Evolutionary conservation across 2,888 invertebrate species (phyloP).

Genomic region (Clitarchus hookeri): DNA sequence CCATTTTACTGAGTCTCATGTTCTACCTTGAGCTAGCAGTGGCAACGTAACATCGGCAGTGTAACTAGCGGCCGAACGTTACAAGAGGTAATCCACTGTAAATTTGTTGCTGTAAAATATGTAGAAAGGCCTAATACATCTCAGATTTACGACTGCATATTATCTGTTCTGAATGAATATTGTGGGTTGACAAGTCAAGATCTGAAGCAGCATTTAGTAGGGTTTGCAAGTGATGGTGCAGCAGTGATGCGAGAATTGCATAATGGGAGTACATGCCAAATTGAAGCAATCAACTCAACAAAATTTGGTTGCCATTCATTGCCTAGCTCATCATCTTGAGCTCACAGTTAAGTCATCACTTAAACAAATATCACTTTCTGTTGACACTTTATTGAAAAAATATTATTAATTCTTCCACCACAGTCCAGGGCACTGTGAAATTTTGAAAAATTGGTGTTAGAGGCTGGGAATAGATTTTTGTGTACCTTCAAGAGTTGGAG

Average conservation of each 20-base stretch:
- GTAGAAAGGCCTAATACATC: not conserved
- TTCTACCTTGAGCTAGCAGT: no score
- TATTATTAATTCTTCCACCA: not conserved
- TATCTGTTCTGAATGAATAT: no score
- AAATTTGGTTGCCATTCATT: no score
- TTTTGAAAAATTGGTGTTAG: not conserved
- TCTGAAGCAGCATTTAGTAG: not conserved
- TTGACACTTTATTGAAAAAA: not conserved
- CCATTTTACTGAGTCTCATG: no score
- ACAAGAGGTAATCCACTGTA: not conserved
- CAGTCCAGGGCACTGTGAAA: not conserved
- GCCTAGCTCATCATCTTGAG: not conserved
- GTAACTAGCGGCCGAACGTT: no score
- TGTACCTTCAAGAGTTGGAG: not conserved
- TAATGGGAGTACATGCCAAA: not conserved
- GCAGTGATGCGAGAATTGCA: not conserved
- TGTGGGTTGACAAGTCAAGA: not conserved
- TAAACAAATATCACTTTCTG: not conserved
- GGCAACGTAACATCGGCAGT: no score
- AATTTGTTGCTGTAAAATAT: not conserved
- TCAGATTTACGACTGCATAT: not conserved
- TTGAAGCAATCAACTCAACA: not conserved
- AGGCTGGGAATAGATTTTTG: not conserved
- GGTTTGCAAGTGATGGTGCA: not conserved
- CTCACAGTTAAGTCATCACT: not conserved